These are phyloP conservation scores for Neotoma lepida DNA, from an alignment of 2,113 vertebrate species.

Conservation along the genomic window DNA sequence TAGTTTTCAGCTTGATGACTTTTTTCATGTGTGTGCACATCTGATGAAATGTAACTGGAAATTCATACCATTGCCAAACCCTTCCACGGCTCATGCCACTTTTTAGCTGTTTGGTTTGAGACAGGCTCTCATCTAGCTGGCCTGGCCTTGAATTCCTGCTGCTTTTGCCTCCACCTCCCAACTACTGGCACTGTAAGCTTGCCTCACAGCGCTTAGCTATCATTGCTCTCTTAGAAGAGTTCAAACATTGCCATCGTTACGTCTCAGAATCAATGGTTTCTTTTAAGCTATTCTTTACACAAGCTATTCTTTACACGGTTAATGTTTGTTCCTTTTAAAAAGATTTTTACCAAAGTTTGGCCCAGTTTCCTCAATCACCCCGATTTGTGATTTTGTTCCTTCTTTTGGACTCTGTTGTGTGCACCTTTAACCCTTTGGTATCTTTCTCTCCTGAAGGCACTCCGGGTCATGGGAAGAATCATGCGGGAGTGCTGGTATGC, in stretches of 20 bases:
- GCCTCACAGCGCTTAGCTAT: not conserved
- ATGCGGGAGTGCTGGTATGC: slow-evolving; percentile 97
- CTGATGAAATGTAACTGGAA: not conserved
- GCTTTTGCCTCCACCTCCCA: no score
- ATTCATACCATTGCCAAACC: not conserved
- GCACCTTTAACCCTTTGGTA: slow-evolving; percentile 20
- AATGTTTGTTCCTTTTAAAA: not conserved
- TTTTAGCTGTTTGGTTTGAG: not conserved
- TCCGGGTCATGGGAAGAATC: slow-evolving; percentile 94
- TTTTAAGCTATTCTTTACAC: not conserved
- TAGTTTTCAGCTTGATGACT: not conserved
- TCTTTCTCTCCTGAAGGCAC: slow-evolving; percentile 84
- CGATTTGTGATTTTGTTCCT: slow-evolving; percentile 24
- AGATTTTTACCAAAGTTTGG: slow-evolving; percentile 6
- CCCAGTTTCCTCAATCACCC: slow-evolving; percentile 5
- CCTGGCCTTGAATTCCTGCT: not conserved
- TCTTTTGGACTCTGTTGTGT: not conserved
- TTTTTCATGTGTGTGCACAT: not conserved
- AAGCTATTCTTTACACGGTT: not conserved
- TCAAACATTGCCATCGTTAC: not conserved
- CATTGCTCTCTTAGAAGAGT: not conserved
- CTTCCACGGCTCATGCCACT: not conserved
- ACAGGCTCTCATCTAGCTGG: not conserved
- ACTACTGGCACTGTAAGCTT: not conserved
- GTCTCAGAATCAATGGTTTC: not conserved